Percentiles rank a stretch among this genome's conserved stretches.
Conservation (phyloP, 2,113 vertebrate species). For the Cygnus buccinator region DNA sequence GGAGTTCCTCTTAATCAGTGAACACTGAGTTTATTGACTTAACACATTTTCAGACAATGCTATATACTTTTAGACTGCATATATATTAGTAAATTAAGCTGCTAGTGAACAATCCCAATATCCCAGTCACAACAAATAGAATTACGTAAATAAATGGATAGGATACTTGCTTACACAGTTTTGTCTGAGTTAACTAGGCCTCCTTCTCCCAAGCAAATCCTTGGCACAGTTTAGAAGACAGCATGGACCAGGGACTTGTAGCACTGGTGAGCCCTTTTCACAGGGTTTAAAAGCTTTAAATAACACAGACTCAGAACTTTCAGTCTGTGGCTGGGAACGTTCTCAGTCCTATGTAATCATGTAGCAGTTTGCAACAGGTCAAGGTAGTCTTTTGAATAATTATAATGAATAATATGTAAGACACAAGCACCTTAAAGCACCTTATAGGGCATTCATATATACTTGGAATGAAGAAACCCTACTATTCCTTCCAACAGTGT, state of each 20-base stretch:
- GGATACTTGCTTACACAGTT: not conserved
- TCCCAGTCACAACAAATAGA: not conserved
- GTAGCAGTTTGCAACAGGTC: not conserved
- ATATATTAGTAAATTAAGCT: not conserved
- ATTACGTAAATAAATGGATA: not conserved
- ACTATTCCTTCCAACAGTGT: not conserved
- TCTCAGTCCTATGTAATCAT: not conserved
- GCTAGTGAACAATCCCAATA: not conserved
- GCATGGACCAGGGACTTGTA: not conserved
- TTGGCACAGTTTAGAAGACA: not conserved
- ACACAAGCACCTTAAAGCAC: not conserved
- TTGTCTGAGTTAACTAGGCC: not conserved
- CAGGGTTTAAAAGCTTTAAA: not conserved
- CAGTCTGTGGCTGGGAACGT: not conserved
- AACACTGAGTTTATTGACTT: not conserved
- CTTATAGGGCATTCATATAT: not conserved
- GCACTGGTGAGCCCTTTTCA: not conserved
- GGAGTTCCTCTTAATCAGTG: not conserved
- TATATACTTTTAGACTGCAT: not conserved
- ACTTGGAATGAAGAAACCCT: not conserved
- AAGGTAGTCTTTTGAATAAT: not conserved
- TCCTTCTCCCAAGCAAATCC: not conserved
- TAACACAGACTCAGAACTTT: not conserved
- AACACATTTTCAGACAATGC: not conserved
- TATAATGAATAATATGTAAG: not conserved